Evolutionary conservation across 2,113 vertebrate genomes (phyloP).

Genomic region (Orthonyx spaldingii): DNA sequence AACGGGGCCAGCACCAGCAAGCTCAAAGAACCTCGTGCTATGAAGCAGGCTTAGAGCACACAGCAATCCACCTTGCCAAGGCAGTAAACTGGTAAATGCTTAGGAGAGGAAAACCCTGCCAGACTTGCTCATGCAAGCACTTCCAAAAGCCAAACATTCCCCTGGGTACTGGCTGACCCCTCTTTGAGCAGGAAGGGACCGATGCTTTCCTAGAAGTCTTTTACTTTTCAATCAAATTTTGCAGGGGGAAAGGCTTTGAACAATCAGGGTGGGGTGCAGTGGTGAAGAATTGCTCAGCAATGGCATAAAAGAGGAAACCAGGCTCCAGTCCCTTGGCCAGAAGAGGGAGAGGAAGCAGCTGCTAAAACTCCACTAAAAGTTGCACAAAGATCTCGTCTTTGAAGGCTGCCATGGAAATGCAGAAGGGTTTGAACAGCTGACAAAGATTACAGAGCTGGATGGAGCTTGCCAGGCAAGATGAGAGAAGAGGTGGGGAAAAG

Average conservation of each 20-base stretch:
- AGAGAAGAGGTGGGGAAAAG: neutral
- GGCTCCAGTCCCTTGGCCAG: neutral
- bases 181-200: neutral
- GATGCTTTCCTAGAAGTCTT: neutral
- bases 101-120: neutral
- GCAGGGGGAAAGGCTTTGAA: neutral
- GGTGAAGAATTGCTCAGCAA: neutral
- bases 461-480: neutral
- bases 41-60: neutral
- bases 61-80: neutral
- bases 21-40: neutral
- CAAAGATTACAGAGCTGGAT: neutral
- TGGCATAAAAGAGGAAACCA: neutral
- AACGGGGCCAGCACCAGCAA: neutral
- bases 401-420: neutral
- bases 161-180: neutral
- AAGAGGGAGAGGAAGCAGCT: neutral
- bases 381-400: neutral
- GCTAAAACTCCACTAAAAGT: neutral
- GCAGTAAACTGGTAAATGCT: neutral
- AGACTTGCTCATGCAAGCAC: neutral
- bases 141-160: neutral
- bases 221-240: neutral
- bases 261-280: fast-evolving
- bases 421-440: neutral